Percentiles rank a stretch among this genome's conserved stretches.
phyloP scores from a whole-genome alignment of 2,113 vertebrate genomes.

The Poecile atricapillus region DNA sequence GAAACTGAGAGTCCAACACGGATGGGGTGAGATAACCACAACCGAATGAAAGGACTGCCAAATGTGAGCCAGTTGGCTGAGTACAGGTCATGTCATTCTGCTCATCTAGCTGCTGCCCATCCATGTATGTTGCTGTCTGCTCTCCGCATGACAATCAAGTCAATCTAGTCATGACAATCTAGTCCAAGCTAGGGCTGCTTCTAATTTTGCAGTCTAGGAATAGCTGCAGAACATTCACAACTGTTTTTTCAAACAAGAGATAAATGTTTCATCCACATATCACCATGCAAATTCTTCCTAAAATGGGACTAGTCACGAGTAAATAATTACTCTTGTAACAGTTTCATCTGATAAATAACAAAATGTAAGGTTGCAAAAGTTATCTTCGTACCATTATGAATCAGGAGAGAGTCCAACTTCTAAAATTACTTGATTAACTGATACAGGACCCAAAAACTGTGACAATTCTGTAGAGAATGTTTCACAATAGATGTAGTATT shows the following conservation, averaged over 20 bases:
- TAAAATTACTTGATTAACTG: slow-evolving; percentile 29
- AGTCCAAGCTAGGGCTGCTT: not conserved
- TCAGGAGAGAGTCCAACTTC: slow-evolving; percentile 25
- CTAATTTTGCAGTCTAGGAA: slow-evolving; percentile 35
- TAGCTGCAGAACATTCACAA: slow-evolving; percentile 24
- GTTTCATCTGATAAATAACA: slow-evolving; percentile 35
- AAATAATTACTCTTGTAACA: slow-evolving; percentile 50
- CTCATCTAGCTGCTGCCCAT: slow-evolving; percentile 13
- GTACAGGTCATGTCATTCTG: not conserved
- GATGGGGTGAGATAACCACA: slow-evolving; percentile 44
- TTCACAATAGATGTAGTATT: not conserved
- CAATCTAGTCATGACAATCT: too few species aligned
- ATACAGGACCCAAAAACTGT: not conserved
- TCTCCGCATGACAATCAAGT: slow-evolving; percentile 17
- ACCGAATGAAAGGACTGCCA: slow-evolving; percentile 23
- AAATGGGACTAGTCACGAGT: slow-evolving; percentile 25
- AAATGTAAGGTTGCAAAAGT: not conserved
- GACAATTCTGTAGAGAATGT: not conserved
- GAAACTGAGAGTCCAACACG: slow-evolving; percentile 43
- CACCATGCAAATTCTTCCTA: not conserved
- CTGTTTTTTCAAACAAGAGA: slow-evolving; percentile 36
- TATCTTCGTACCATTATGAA: not conserved
- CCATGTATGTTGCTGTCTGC: slow-evolving; percentile 31
- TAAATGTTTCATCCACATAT: slow-evolving; percentile 18
- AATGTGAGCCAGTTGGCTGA: slow-evolving; percentile 16